A percentile compares a stretch with the other conserved stretches of the same genome.
phyloP scores from a whole-genome alignment of 2,888 invertebrate species.

The Catocala nupta region DNA sequence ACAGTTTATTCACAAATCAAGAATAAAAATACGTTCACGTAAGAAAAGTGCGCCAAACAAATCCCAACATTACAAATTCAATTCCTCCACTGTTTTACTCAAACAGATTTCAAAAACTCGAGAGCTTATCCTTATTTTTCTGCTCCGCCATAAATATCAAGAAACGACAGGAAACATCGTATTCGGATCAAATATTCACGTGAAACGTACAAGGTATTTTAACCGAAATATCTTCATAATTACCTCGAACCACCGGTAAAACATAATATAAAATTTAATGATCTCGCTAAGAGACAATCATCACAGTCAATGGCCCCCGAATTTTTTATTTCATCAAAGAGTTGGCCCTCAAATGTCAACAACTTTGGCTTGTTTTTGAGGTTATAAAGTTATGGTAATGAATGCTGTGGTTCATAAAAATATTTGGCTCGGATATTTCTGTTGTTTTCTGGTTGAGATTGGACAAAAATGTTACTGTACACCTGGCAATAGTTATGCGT shows the following conservation, averaged over 20 bases:
- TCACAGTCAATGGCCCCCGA: constrained; percentile 51
- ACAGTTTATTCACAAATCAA: constrained; percentile 10
- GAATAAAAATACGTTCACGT: constrained; percentile 11
- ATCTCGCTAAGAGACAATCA: constrained; percentile 50
- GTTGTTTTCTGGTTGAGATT: constrained; percentile 37
- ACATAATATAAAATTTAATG: constrained; percentile 56
- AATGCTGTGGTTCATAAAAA: constrained; percentile 33
- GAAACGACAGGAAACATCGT: constrained; percentile 10
- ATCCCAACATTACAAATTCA: constrained; percentile 2
- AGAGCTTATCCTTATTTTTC: constrained; percentile 19
- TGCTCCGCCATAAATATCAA: constrained; percentile 13
- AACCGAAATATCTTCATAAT: constrained; percentile 29
- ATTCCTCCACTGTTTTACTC: constrained; percentile 14
- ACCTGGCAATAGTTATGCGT: too few species aligned
- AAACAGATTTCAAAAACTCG: constrained; percentile 20
- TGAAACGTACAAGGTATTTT: constrained; percentile 9
- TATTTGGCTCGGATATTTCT: constrained; percentile 36
- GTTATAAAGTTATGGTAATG: constrained; percentile 45
- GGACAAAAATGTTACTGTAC: background rate
- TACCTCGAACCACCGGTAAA: constrained; percentile 15
- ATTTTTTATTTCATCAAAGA: constrained; percentile 60
- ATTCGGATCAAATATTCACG: constrained; percentile 20
- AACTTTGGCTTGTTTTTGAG: constrained; percentile 40
- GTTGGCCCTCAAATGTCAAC: constrained; percentile 47
- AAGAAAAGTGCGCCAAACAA: background rate